These are phyloP conservation scores for Rhinoraja longicauda DNA, from an alignment of 2,797 vertebrate genomes.

Conservation along the genomic window DNA sequence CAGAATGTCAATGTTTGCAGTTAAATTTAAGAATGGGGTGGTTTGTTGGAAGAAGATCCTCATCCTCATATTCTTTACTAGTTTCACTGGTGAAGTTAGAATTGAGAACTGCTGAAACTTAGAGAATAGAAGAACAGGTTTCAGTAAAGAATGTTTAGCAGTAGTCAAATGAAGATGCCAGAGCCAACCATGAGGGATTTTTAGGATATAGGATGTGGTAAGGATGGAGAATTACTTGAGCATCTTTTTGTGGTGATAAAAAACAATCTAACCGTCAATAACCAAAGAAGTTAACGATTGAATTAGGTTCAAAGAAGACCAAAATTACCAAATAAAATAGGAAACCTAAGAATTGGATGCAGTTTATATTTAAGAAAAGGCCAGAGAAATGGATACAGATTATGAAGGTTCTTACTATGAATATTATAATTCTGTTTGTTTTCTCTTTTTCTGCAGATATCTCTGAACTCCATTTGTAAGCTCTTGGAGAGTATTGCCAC, in stretches of 20 bases:
- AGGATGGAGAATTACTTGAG: not conserved
- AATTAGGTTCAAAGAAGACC: too few relatives aligned
- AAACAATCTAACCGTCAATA: too few relatives aligned
- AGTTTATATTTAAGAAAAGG: too few relatives aligned
- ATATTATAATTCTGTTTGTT: conserved; percentile 35
- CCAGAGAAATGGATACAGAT: too few relatives aligned
- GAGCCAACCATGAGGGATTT: not conserved
- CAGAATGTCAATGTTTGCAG: too few relatives aligned
- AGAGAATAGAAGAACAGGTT: not conserved
- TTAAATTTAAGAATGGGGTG: not conserved
- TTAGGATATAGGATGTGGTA: not conserved
- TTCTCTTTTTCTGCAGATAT: conserved; percentile 53
- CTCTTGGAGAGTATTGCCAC: conserved; percentile 58
- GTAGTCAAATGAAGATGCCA: not conserved
- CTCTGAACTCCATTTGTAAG: conserved; percentile 65
- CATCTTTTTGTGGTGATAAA: not conserved
- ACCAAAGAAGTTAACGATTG: too few relatives aligned
- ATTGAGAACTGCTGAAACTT: not conserved
- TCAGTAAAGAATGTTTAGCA: not conserved
- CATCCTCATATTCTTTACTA: too few relatives aligned
- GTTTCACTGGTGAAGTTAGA: not conserved
- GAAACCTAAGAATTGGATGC: too few relatives aligned
- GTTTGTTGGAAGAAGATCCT: too few relatives aligned
- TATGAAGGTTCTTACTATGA: not conserved
- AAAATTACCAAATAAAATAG: too few relatives aligned